phyloP scores from a whole-genome alignment of 2,888 invertebrate genomes.

The Agrochola litura region DNA sequence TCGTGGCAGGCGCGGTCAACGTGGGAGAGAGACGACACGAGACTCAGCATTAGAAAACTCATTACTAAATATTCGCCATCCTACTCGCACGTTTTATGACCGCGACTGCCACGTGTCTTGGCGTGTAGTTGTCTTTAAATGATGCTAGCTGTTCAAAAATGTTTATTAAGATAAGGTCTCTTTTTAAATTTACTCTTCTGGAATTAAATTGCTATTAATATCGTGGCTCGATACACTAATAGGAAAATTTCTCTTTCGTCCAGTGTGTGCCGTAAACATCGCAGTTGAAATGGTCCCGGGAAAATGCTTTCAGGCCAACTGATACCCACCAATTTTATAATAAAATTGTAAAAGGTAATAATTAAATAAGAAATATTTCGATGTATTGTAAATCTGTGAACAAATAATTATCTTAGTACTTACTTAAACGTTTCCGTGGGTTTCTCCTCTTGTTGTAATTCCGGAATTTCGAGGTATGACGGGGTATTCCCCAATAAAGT shows the following conservation, averaged over 20 bases:
- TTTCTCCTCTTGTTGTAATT: background rate
- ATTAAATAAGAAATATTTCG: conserved; percentile 37
- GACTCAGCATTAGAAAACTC: background rate
- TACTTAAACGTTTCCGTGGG: conserved; percentile 5
- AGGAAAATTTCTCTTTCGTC: conserved; percentile 80
- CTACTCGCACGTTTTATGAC: conserved; percentile 10
- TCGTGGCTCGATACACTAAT: conserved; percentile 68
- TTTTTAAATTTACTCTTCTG: background rate
- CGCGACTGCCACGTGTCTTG: background rate
- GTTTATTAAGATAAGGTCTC: background rate
- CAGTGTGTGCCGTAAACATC: conserved; percentile 86
- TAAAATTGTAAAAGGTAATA: conserved; percentile 59
- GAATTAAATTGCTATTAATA: conserved; percentile 17
- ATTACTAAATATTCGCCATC: conserved; percentile 8
- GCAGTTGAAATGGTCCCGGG: conserved; percentile 60
- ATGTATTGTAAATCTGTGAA: conserved; percentile 8
- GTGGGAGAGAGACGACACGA: background rate
- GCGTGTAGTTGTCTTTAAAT: conserved; percentile 4
- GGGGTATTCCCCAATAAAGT: background rate
- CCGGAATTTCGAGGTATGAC: background rate
- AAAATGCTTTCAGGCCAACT: conserved; percentile 34
- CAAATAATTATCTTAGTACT: conserved; percentile 19
- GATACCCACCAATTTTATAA: conserved; percentile 53
- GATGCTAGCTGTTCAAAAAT: conserved; percentile 20
- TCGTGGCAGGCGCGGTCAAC: background rate